Base-by-base conservation (phyloP, 2,888 invertebrate genomes). In the Proisotoma minuta region DNA sequence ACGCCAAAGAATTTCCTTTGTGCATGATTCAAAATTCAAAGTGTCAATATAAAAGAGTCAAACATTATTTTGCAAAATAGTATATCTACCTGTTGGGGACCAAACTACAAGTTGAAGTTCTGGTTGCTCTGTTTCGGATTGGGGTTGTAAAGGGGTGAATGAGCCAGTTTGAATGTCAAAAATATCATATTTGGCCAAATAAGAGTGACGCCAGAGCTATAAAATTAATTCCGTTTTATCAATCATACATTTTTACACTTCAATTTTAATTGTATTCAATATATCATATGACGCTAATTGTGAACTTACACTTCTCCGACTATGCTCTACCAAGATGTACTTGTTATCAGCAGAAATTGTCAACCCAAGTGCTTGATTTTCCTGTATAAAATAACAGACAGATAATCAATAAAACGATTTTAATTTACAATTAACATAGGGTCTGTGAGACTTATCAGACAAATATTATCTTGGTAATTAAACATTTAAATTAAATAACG, bases 131-230 rank as follows among this genome's bases (percentile, higher is more conserved):
- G 34, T 2, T 8, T 29, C 22, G 5, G 47, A n/a, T 52, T 27
- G 34, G 8, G 65, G 27, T 24, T 40, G 29, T 15, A 39, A 10
- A 24, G 10, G 5, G 3, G 26, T 5, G 15, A 49, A 22, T 77
- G 77, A 80, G 71, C 81, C 80, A 0, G 82, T 83, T 54, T 79
- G 77, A 15, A 88, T 76, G 74, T 89, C 83, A 56, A 87, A 80
- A 34, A 87, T 83, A 58, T 84, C 82, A 77, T 91, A 91, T 62
- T 84, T 83, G 2, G 90, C 90, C 56, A 84, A 77, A 76, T 85
- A 90, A 72, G 90, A 90, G 77, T 91, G 85, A 65, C 92, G 83
- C 79, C 87, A 91, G 28, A 87, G 81, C 88, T 89, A 80, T 56
- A 79, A 47, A 10, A n/a, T n/a, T n/a, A n/a, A n/a, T n/a, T n/a